These are phyloP conservation scores for Trachelus troglodyta DNA, from an alignment of 2,888 invertebrate genomes.

Conservation along the genomic window DNA sequence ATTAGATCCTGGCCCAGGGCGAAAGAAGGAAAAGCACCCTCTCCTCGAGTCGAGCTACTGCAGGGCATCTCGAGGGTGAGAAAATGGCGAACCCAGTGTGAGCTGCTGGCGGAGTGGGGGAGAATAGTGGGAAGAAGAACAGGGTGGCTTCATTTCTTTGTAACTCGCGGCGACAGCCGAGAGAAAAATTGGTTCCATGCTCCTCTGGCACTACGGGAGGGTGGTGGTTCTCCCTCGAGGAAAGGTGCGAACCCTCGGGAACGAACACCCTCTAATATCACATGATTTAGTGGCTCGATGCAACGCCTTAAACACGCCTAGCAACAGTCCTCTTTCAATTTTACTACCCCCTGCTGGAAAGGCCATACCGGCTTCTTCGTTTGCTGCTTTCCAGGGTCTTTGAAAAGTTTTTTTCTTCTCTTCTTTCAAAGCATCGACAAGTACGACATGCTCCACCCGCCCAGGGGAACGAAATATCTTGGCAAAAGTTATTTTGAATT, in stretches of 20 bases:
- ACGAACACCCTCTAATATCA: conserved; percentile 56
- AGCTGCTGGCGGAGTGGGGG: conserved; percentile 6
- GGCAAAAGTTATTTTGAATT: background rate
- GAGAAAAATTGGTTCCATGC: conserved; percentile 60
- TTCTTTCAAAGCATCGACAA: background rate
- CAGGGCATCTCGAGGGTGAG: background rate
- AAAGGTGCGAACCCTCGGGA: conserved; percentile 16
- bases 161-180: conserved; percentile 59
- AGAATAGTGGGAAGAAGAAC: conserved; percentile 13
- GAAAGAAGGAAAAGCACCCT: background rate
- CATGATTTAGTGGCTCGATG: conserved; percentile 60
- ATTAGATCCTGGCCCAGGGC: conserved; percentile 17
- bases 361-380: conserved; percentile 20
- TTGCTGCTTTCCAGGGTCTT: conserved; percentile 4
- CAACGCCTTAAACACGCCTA: conserved; percentile 50
- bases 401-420: conserved; percentile 19
- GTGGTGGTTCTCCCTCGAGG: background rate
- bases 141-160: conserved; percentile 52
- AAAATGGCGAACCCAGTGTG: background rate
- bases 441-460: background rate
- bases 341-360: background rate
- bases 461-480: background rate
- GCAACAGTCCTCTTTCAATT: conserved; percentile 2
- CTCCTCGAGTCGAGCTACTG: background rate
- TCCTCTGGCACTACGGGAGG: background rate